phyloP scores from a whole-genome alignment of 2,113 vertebrate species.

The Periophthalmus modestus region DNA sequence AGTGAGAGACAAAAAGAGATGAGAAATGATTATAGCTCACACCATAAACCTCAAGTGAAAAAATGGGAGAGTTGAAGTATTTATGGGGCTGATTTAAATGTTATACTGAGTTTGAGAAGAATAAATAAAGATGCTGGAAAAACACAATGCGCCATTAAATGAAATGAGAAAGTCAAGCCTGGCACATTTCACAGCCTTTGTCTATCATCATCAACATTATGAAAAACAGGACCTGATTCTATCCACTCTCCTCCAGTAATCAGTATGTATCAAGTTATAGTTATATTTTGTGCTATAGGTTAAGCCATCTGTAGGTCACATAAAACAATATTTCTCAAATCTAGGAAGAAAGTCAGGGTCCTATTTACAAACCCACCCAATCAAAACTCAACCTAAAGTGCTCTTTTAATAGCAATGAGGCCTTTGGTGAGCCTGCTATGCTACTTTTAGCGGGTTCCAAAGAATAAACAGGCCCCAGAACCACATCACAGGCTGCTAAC shows the following conservation, averaged over 20 bases:
- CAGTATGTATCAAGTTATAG: slow-evolving; percentile 30
- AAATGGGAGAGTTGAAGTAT: slow-evolving; percentile 68
- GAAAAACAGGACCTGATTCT: slow-evolving; percentile 33
- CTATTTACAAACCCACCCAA: slow-evolving; percentile 74
- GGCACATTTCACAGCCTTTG: slow-evolving; percentile 36
- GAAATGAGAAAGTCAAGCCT: slow-evolving; percentile 26
- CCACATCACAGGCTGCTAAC: slow-evolving; percentile 74
- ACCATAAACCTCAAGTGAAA: slow-evolving; percentile 74
- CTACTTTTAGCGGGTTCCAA: slow-evolving; percentile 76
- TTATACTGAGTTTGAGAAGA: slow-evolving; percentile 57
- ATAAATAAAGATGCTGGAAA: slow-evolving; percentile 59
- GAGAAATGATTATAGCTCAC: slow-evolving; percentile 78
- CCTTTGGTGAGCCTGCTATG: slow-evolving; percentile 66
- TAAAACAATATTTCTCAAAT: slow-evolving; percentile 64
- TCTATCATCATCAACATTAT: slow-evolving; percentile 54
- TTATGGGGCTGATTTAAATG: slow-evolving; percentile 73
- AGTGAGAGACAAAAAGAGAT: slow-evolving; percentile 74
- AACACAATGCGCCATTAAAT: slow-evolving; percentile 50
- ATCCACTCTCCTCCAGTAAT: slow-evolving; percentile 19
- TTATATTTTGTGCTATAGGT: slow-evolving; percentile 37
- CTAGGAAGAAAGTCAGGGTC: slow-evolving; percentile 65
- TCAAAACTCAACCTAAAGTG: slow-evolving; percentile 71
- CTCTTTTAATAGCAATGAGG: slow-evolving; percentile 70
- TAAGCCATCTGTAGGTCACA: slow-evolving; percentile 59
- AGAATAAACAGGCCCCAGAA: slow-evolving; percentile 74